Conservation (phyloP, 2,113 vertebrate genomes). For the Coturnix japonica region DNA sequence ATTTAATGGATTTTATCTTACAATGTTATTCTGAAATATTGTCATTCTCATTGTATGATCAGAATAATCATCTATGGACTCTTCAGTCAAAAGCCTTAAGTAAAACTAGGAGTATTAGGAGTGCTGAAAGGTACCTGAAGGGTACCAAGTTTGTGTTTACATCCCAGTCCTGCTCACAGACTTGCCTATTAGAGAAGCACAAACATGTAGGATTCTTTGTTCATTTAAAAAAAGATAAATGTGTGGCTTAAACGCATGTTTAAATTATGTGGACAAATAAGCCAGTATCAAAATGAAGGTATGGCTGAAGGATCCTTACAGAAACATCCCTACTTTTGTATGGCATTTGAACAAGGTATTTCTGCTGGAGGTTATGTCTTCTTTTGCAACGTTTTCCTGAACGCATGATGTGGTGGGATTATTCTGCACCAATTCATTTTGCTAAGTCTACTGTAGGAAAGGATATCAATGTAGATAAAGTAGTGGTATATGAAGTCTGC, state of each 20-base stretch:
- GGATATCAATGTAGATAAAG: neutral
- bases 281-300: neutral
- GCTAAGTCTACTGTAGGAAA: neutral
- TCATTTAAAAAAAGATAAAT: neutral
- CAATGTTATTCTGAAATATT: neutral
- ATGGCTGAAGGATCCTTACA: neutral
- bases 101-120: neutral
- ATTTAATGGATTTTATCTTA: neutral
- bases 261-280: neutral
- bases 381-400: neutral
- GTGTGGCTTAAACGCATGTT: neutral
- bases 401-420: neutral
- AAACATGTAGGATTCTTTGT: neutral
- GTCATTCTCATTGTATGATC: neutral
- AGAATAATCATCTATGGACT: neutral
- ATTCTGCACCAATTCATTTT: neutral
- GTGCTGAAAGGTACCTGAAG: neutral
- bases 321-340: neutral
- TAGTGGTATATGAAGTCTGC: neutral
- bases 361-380: neutral
- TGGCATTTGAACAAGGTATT: neutral
- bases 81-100: neutral
- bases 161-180: neutral
- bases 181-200: neutral
- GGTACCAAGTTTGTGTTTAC: neutral